Evolutionary conservation across 2,888 invertebrate species (phyloP).

Genomic region (Meliscaeva auricollis): DNA sequence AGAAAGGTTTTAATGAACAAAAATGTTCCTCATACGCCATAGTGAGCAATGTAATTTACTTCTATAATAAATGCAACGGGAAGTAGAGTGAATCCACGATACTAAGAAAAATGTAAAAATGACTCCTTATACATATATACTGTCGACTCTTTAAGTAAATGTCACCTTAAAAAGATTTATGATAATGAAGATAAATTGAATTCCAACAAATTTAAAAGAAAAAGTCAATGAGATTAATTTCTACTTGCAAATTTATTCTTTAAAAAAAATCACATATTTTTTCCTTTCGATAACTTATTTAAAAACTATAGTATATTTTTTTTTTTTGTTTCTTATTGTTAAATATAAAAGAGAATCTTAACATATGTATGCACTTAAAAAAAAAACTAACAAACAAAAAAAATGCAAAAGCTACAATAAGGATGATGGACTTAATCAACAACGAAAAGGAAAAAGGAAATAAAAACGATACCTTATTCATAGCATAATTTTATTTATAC

Average conservation of each 20-base stretch:
- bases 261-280: conserved; percentile 74
- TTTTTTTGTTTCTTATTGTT: conserved; percentile 35
- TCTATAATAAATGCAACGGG: too few species aligned
- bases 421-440: conserved; percentile 22
- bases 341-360: conserved; percentile 64
- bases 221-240: conserved; percentile 22
- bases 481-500: conserved; percentile 64
- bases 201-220: conserved; percentile 15
- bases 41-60: too few species aligned
- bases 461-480: conserved; percentile 11
- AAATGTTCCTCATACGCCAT: too few species aligned
- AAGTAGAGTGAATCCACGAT: too few species aligned
- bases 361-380: conserved; percentile 43
- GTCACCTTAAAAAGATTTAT: too few species aligned
- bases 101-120: too few species aligned
- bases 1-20: too few species aligned
- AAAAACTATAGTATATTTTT: conserved; percentile 66
- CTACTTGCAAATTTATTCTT: conserved; percentile 71
- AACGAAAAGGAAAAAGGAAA: conserved; percentile 42
- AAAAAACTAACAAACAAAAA: conserved; percentile 40
- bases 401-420: conserved; percentile 53
- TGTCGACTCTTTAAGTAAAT: too few species aligned
- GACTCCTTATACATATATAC: too few species aligned
- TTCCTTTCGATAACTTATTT: conserved; percentile 65
- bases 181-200: too few species aligned